Evolutionary conservation across 2,888 invertebrate species (phyloP).

Genomic region (Nasonovia ribisnigri): DNA sequence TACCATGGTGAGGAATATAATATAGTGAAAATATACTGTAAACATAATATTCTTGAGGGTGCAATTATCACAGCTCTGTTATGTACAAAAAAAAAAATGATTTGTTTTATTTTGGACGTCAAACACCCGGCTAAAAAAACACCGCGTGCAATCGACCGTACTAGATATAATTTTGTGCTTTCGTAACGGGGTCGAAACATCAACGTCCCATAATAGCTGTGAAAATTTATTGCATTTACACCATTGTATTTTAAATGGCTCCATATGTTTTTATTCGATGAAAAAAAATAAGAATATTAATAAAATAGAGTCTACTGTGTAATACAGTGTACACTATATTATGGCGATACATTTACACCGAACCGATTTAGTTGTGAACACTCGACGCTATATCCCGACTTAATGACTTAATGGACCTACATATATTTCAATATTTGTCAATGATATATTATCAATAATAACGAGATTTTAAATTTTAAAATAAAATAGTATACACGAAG

Average conservation of each 20-base stretch:
- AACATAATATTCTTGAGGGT: slow-evolving; percentile 24
- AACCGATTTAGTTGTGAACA: background rate
- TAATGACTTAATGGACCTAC: too few species aligned
- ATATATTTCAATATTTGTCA: background rate
- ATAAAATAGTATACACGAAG: background rate
- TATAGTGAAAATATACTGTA: background rate
- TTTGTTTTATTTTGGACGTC: slow-evolving; percentile 23
- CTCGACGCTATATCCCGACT: background rate
- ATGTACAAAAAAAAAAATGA: background rate
- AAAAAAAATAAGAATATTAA: background rate
- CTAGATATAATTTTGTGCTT: slow-evolving; percentile 33
- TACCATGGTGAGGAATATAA: background rate
- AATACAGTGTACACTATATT: background rate
- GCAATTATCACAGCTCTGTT: background rate
- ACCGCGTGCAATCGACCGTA: slow-evolving; percentile 40
- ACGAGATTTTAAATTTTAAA: background rate
- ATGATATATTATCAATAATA: background rate
- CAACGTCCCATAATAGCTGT: background rate
- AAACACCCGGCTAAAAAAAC: slow-evolving; percentile 49
- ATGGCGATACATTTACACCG: background rate
- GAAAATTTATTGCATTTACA: slow-evolving; percentile 35
- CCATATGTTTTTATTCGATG: slow-evolving; percentile 45
- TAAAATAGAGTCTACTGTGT: background rate
- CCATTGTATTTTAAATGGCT: background rate
- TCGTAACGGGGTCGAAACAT: slow-evolving; percentile 46